Evolutionary conservation across 2,113 vertebrate species (phyloP).

Genomic region (Typhlomys cinereus): DNA sequence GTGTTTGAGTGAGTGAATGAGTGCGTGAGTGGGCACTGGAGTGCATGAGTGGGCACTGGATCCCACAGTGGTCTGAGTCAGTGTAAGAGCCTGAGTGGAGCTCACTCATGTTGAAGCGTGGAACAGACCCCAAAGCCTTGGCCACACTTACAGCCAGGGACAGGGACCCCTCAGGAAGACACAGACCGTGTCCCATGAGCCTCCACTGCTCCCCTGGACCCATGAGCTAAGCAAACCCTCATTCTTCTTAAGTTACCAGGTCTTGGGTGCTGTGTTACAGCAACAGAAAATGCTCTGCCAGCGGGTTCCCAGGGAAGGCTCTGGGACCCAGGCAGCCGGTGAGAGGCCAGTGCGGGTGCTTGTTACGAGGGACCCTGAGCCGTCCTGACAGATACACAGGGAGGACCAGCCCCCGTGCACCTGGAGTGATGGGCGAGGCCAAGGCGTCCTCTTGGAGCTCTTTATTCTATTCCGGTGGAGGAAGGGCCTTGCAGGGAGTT

Average conservation of each 20-base stretch:
- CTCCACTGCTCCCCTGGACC: too few relatives aligned
- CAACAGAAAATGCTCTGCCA: neutral
- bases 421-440: neutral
- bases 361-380: neutral
- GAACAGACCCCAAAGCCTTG: too few relatives aligned
- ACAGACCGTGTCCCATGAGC: too few relatives aligned
- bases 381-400: neutral
- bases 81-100: too few relatives aligned
- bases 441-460: neutral
- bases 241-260: neutral
- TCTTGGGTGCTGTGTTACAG: neutral
- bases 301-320: fast-evolving
- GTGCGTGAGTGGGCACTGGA: too few relatives aligned
- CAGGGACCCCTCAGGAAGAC: too few relatives aligned
- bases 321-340: fast-evolving
- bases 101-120: too few relatives aligned
- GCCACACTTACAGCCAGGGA: too few relatives aligned
- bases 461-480: neutral
- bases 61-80: too few relatives aligned
- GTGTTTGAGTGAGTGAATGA: too few relatives aligned
- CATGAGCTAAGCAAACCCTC: neutral
- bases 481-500: fast-evolving
- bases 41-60: too few relatives aligned
- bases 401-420: neutral
- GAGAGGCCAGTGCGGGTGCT: too few relatives aligned